Base-by-base conservation (phyloP, 2,888 invertebrate species). In the Catocala fraxini region DNA sequence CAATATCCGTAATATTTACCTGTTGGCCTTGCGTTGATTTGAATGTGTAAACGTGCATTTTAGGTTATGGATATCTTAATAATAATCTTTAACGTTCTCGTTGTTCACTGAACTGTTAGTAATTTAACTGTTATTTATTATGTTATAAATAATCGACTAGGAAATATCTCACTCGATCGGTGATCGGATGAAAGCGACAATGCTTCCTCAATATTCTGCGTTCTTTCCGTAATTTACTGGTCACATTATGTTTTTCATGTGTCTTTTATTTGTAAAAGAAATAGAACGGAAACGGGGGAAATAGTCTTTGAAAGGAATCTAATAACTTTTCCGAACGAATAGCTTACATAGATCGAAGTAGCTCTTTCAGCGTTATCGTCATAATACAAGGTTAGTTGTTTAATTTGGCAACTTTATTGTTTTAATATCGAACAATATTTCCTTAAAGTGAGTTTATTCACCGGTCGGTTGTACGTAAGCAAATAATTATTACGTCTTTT, bases 1-100 rank as follows among this genome's bases (percentile, higher is more conserved):
- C 72, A 79, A 72, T 71, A 79, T 80, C 71, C 73, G 67, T 65
- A 54, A 64, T 74, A 74, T 74, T 73, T 59, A 68, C 68, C 56
- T 42, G 68, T 65, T 75, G 75, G 70, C 83, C 82, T 84, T 83
- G 81, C 57, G 15, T 65, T 70, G 66, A 75, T 70, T 75, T 67
- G 57, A 68, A 65, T 62, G 66, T 47, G 48, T 59, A 56, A 71
- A 64, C 45, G 52, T 63, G 41, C 51, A 64, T 65, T 68, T 63
- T 54, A 57, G 55, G 33, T 69, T 47, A 39, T 58, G 42, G 39
- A 65, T 73, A 49, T 49, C 49, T 11, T 34, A 34, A 33, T n/a
- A 49, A 47, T 12, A 12, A 45, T n/a, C n/a, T 45, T 12, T 45
- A 11, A 42, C 42, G 45, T 13, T 45, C 45, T 13, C n/a, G n/a